A percentile compares a stretch with the other conserved stretches of the same genome.
Conservation (phyloP, 1,140 invertebrate genomes). For the Diorhabda elongata region DNA sequence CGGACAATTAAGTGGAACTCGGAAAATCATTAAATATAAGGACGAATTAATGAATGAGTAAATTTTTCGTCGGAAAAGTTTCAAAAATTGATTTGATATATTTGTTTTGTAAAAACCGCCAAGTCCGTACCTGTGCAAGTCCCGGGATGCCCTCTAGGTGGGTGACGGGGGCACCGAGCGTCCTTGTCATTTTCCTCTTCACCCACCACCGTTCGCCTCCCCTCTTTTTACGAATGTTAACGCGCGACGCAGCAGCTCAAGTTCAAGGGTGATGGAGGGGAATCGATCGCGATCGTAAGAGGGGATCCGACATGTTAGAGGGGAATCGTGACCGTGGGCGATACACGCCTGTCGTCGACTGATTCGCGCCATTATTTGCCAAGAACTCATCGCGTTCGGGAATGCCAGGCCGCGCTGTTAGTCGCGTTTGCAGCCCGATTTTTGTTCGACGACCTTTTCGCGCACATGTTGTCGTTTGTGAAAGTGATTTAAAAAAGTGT, state of each 20-base stretch:
- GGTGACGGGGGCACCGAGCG: conserved; percentile 33
- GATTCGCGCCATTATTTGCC: conserved; percentile 49
- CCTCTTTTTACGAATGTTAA: conserved; percentile 16
- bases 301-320: conserved; percentile 40
- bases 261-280: conserved; percentile 60
- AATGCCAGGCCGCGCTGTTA: conserved; percentile 44
- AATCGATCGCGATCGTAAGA: conserved; percentile 48
- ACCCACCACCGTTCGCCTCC: conserved; percentile 22
- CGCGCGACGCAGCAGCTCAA: conserved; percentile 51
- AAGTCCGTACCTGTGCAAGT: conserved; percentile 29
- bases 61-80: no score
- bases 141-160: conserved; percentile 39
- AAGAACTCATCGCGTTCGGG: conserved; percentile 31
- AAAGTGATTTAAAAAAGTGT: conserved; percentile 32
- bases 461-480: conserved; percentile 35
- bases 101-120: background rate
- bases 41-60: no score
- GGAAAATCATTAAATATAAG: no score
- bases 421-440: conserved; percentile 38
- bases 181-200: conserved; percentile 37
- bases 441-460: conserved; percentile 23
- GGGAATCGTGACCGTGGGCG: conserved; percentile 47
- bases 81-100: no score
- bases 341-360: conserved; percentile 36
- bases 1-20: no score